Percentiles rank a stretch among this genome's conserved stretches.
Conservation (phyloP, 2,888 invertebrate genomes). For the Archips crataeganus region DNA sequence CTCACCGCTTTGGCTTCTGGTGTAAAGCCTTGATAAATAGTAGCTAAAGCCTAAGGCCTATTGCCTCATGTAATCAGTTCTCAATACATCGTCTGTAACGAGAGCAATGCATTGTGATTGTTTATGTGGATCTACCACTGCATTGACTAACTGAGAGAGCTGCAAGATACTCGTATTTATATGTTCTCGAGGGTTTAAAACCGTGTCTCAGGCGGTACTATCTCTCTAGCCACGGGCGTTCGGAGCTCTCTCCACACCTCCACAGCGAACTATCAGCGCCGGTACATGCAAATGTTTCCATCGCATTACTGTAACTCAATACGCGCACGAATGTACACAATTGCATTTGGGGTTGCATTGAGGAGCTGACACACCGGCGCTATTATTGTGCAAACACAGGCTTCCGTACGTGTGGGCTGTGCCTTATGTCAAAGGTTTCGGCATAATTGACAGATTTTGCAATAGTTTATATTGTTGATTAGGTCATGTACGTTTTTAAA, state of each 20-base stretch:
- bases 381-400: constrained; percentile 79
- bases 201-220: not conserved
- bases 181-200: constrained; percentile 10
- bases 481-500: not conserved
- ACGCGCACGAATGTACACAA: constrained; percentile 81
- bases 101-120: constrained; percentile 40
- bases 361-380: constrained; percentile 58
- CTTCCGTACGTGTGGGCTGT: constrained; percentile 62
- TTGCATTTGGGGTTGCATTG: constrained; percentile 82
- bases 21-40: constrained; percentile 16
- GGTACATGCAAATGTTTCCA: constrained; percentile 77
- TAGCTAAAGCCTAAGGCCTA: constrained; percentile 30
- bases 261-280: constrained; percentile 51
- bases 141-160: not conserved
- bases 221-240: constrained; percentile 6
- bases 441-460: constrained; percentile 40
- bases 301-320: constrained; percentile 80
- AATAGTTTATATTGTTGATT: constrained; percentile 7
- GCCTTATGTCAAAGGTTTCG: constrained; percentile 57
- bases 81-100: constrained; percentile 22
- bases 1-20: constrained; percentile 5
- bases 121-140: constrained; percentile 16
- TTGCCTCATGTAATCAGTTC: constrained; percentile 16
- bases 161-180: not conserved
- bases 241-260: constrained; percentile 43